These are phyloP conservation scores for Parambassis ranga DNA, from an alignment of 2,797 vertebrate species.

Conservation along the genomic window DNA sequence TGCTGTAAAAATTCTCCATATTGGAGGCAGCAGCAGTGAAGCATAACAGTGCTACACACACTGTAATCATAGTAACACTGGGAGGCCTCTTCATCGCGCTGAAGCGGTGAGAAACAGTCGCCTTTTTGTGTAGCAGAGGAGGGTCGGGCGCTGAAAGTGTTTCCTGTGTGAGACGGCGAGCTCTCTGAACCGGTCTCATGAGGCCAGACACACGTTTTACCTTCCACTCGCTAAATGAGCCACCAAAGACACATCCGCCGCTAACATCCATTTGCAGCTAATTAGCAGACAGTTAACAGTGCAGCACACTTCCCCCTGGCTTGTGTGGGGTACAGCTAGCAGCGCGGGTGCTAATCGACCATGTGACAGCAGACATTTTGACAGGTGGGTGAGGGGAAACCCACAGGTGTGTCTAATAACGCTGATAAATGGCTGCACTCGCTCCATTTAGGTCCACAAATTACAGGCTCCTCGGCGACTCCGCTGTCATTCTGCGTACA, in stretches of 20 bases:
- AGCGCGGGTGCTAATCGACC: background rate
- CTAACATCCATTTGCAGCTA: background rate
- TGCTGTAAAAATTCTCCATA: too few relatives aligned
- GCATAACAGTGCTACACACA: too few relatives aligned
- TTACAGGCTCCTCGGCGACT: background rate
- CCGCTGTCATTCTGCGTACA: background rate
- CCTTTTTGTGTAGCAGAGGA: too few relatives aligned
- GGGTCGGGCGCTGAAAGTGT: too few relatives aligned
- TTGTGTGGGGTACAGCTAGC: background rate
- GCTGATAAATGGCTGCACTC: background rate
- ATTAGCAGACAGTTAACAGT: background rate
- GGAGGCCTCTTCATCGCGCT: too few relatives aligned
- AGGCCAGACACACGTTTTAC: background rate
- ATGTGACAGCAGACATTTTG: background rate
- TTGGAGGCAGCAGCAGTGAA: too few relatives aligned
- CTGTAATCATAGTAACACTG: too few relatives aligned
- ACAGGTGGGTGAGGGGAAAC: background rate
- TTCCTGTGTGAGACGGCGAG: too few relatives aligned
- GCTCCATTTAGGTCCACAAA: background rate
- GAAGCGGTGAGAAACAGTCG: too few relatives aligned
- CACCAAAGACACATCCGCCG: background rate
- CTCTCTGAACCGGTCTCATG: too few relatives aligned
- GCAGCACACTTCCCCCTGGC: background rate
- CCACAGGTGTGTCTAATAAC: background rate
- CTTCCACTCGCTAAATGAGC: background rate